phyloP scores from a whole-genome alignment of 2,113 vertebrate genomes.

The Oriolus oriolus region DNA sequence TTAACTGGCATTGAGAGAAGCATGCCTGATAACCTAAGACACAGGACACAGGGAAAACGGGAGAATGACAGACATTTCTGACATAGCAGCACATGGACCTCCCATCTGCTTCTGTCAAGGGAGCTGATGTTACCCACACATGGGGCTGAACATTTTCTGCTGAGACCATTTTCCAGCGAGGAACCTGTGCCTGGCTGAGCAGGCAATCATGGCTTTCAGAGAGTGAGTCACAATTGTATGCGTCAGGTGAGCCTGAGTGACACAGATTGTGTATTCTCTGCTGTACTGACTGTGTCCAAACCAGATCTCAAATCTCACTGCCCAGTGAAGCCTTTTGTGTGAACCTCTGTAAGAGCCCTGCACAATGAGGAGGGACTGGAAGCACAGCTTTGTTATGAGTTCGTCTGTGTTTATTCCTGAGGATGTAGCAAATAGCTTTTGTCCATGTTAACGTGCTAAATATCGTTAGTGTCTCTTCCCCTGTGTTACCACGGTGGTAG shows the following conservation, averaged over 20 bases:
- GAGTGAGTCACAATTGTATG: neutral
- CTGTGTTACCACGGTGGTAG: neutral
- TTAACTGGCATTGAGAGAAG: conserved; percentile 26
- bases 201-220: neutral
- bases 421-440: conserved; percentile 2
- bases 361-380: neutral
- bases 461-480: neutral
- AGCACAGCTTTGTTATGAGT: neutral
- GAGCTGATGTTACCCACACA: neutral
- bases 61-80: conserved; percentile 19
- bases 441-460: conserved; percentile 28
- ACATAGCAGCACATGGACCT: conserved; percentile 20
- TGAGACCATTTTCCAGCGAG: neutral
- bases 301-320: neutral
- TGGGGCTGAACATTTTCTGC: neutral
- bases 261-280: neutral
- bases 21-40: conserved; percentile 5
- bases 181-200: neutral
- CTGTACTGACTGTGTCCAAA: neutral
- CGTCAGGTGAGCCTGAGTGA: neutral
- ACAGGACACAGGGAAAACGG: neutral
- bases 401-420: neutral
- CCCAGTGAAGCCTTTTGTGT: neutral
- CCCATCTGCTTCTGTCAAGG: conserved; percentile 15
- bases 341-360: neutral